phyloP scores from a whole-genome alignment of 2,888 invertebrate genomes.

The Odiellus spinosus region DNA sequence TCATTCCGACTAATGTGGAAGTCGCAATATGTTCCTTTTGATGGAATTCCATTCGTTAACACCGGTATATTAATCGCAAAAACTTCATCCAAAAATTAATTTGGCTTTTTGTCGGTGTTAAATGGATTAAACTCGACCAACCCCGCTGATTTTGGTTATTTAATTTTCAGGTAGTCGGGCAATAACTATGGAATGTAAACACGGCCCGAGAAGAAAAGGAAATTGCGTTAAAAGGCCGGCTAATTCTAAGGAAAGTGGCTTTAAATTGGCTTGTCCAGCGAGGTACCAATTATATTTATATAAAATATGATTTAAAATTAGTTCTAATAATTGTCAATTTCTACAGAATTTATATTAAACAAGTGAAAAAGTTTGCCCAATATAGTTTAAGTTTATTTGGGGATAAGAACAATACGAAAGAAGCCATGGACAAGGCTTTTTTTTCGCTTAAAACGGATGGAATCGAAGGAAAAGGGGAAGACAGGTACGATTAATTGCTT shows the following conservation, averaged over 20 bases:
- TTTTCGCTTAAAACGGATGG: slow-evolving; percentile 25
- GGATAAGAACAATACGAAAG: slow-evolving; percentile 27
- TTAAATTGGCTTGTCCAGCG: slow-evolving; percentile 30
- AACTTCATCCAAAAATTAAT: too few relatives aligned
- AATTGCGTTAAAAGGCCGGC: slow-evolving; percentile 19
- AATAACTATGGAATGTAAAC: slow-evolving; percentile 32
- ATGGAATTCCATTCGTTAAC: slow-evolving; percentile 32
- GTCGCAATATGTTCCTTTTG: slow-evolving; percentile 32
- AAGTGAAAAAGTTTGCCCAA: slow-evolving; percentile 29
- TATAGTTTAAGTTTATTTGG: slow-evolving; percentile 25
- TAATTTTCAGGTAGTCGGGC: slow-evolving; percentile 26
- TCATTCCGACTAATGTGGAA: slow-evolving; percentile 32
- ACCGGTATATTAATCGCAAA: too few relatives aligned
- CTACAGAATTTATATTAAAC: slow-evolving; percentile 30
- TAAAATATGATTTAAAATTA: too few relatives aligned
- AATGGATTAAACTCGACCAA: too few relatives aligned
- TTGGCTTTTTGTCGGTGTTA: too few relatives aligned
- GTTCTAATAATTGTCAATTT: not conserved
- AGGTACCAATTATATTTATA: too few relatives aligned
- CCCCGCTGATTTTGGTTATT: too few relatives aligned
- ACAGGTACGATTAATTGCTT: slow-evolving; percentile 28
- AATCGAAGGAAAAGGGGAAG: slow-evolving; percentile 25
- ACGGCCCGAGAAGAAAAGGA: slow-evolving; percentile 30
- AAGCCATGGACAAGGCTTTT: slow-evolving; percentile 30
- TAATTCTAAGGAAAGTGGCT: slow-evolving; percentile 19